A percentile compares a stretch with the other conserved stretches of the same genome.
These are phyloP conservation scores for Calephelis virginiensis DNA, from an alignment of 1,140 invertebrate genomes.

Conservation along the genomic window DNA sequence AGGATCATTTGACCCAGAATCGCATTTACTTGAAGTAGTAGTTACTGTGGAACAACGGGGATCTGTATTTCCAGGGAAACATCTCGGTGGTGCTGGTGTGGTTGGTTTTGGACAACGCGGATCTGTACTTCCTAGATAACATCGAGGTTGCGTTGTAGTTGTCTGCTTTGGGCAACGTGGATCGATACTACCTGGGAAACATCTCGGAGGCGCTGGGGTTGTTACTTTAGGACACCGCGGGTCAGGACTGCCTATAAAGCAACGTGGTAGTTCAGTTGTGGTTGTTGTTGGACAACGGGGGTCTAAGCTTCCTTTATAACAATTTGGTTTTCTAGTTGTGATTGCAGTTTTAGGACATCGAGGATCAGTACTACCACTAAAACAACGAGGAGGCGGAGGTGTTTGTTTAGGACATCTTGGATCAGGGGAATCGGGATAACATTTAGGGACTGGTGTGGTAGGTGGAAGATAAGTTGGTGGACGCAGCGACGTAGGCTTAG, in stretches of 20 bases:
- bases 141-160: slow-evolving; percentile 38
- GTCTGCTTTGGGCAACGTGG: slow-evolving; percentile 40
- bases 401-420: slow-evolving; percentile 41
- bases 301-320: slow-evolving; percentile 53
- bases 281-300: slow-evolving; percentile 49
- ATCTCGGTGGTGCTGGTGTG: slow-evolving; percentile 37
- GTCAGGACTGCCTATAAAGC: slow-evolving; percentile 55
- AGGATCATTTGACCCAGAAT: too few species aligned
- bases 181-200: slow-evolving; percentile 59
- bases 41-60: slow-evolving; percentile 38
- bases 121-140: slow-evolving; percentile 61
- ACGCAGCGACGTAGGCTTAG: slow-evolving; percentile 28
- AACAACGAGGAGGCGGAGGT: slow-evolving; percentile 47
- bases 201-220: slow-evolving; percentile 40
- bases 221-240: slow-evolving; percentile 30
- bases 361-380: slow-evolving; percentile 65
- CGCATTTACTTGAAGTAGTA: slow-evolving; percentile 27
- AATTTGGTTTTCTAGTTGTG: slow-evolving; percentile 36
- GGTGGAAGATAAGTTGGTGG: slow-evolving; percentile 40
- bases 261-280: slow-evolving; percentile 35
- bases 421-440: slow-evolving; percentile 58
- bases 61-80: slow-evolving; percentile 64
- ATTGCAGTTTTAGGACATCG: slow-evolving; percentile 26
- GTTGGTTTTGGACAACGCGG: slow-evolving; percentile 50
- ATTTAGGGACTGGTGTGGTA: slow-evolving; percentile 33